Base-by-base conservation (phyloP, 2,113 vertebrate genomes). In the Passer domesticus region DNA sequence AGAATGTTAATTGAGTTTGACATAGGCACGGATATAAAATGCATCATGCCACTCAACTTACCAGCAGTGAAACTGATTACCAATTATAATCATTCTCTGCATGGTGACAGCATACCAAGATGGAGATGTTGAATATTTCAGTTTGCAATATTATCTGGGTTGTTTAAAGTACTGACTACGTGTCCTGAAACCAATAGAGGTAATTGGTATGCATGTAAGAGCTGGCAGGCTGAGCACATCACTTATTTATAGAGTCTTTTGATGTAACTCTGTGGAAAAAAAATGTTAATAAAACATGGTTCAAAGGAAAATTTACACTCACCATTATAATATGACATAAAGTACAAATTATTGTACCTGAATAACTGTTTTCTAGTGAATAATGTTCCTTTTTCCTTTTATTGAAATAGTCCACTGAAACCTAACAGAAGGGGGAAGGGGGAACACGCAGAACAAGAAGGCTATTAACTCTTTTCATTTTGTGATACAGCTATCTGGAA, bases 171-270 rank as follows among this genome's bases (percentile, higher is more conserved):
- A 98, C 97, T 98, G 97, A 98, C 98, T 98, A 98, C 97, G 97
- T 98, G 98, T 98, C 96, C 97, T 97, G 98, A 98, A 98, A 98
- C 97, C 97, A 98, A 94, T 95, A 98, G 98, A 98, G 82, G 94
- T 98, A 98, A 98, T 98, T 98, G 98, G 97, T 98, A 98, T 98
- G 98, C 98, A 97, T 97, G 97, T 98, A 98, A 96, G 96, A 97
- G 96, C 96, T 97, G 95, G 93, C 97, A 98, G 98, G 67, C 97
- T 97, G 97, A 97, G 92, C 96, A 97, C 97, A 98, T 98, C 97
- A 98, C 95, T 98, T 98, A 98, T 98, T 98, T 98, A 98, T 98
- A 97, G 96, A 98, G 95, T 96, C 98, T 97, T 98, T 97, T 98
- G 98, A 98, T 98, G 97, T 98, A 98, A 98, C 96, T 98, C 96